Percentiles rank a stretch among this genome's conserved stretches.
Conservation (phyloP, 2,797 vertebrate species). For the Clarias laeviceps region DNA sequence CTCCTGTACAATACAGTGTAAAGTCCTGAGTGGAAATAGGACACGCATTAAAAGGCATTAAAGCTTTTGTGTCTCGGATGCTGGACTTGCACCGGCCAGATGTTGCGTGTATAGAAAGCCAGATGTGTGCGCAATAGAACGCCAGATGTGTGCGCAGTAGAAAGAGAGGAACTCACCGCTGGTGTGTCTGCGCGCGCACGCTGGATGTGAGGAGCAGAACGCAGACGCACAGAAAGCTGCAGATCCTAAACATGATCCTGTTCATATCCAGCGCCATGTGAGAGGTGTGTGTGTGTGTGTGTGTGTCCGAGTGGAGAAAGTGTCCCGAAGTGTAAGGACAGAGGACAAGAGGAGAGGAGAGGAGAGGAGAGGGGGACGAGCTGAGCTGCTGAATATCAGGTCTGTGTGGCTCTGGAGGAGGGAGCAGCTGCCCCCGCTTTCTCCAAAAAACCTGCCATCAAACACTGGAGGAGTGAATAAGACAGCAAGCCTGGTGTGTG, state of each 20-base stretch:
- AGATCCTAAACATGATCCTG: slow-evolving; percentile 75
- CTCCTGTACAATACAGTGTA: not conserved
- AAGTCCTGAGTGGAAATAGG: not conserved
- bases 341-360: slow-evolving; percentile 70
- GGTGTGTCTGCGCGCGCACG: slow-evolving; percentile 70
- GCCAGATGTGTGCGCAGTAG: not conserved
- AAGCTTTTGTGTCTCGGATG: not conserved
- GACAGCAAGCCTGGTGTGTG: no score
- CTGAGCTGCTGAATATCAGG: slow-evolving; percentile 79
- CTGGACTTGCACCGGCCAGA: not conserved
- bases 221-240: slow-evolving; percentile 70
- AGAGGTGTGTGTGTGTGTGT: slow-evolving; percentile 49
- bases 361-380: slow-evolving; percentile 66
- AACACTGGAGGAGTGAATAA: slow-evolving; percentile 5
- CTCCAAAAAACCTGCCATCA: slow-evolving; percentile 38
- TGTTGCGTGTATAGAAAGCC: no score
- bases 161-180: slow-evolving; percentile 74
- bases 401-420: slow-evolving; percentile 82
- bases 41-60: not conserved
- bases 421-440: slow-evolving; percentile 57
- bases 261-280: slow-evolving; percentile 45
- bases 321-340: slow-evolving; percentile 15
- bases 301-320: slow-evolving; percentile 46
- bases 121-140: not conserved
- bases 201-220: slow-evolving; percentile 69